A percentile compares a stretch with the other conserved stretches of the same genome.
phyloP scores from a whole-genome alignment of 1,140 invertebrate species.

The Antheraea pernyi region DNA sequence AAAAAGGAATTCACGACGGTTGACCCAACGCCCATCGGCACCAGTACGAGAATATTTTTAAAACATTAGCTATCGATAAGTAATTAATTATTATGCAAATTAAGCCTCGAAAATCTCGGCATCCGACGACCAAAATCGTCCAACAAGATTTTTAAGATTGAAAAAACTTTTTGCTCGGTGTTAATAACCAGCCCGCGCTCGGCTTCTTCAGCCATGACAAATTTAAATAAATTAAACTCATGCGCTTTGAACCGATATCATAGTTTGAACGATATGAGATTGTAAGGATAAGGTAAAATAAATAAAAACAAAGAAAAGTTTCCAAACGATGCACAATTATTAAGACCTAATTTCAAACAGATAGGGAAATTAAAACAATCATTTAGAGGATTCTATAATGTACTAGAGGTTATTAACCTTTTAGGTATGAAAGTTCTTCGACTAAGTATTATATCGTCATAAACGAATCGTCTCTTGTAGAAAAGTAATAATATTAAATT shows the following conservation, averaged over 20 bases:
- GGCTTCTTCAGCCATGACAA: conserved; percentile 4
- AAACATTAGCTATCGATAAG: conserved; percentile 34
- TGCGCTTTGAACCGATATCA: background rate
- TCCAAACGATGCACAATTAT: no score
- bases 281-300: no score
- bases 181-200: background rate
- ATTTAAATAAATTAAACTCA: conserved; percentile 17
- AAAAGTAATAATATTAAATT: no score
- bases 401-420: no score
- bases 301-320: no score
- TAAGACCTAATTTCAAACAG: no score
- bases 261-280: no score
- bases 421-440: no score
- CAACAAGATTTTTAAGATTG: conserved; percentile 9
- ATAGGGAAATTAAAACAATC: no score
- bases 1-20: background rate
- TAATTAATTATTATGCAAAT: conserved; percentile 37
- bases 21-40: conserved; percentile 14
- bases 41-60: conserved; percentile 22
- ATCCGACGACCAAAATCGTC: background rate
- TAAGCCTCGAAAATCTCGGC: conserved; percentile 1
- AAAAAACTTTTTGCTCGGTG: conserved; percentile 22
- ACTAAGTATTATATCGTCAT: no score
- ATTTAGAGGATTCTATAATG: no score
- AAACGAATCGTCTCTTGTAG: no score